A percentile compares a stretch with the other conserved stretches of the same genome.
Evolutionary conservation across 2,797 vertebrate species (phyloP).

Genomic region (Danio albolineatus): DNA sequence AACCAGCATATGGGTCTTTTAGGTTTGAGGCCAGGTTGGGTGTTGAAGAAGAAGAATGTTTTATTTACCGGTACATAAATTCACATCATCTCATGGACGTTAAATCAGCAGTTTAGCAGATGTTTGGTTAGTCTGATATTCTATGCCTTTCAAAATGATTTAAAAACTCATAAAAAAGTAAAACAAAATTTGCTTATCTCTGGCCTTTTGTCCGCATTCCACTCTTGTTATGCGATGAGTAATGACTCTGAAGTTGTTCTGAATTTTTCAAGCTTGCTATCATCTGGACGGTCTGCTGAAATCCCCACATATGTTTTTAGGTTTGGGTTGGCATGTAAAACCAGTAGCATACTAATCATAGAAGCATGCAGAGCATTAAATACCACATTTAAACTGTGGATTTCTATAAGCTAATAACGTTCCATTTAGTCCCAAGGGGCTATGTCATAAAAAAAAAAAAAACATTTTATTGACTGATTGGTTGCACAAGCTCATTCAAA

Average conservation of each 20-base stretch:
- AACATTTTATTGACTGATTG: neutral
- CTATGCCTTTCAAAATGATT: slow-evolving; percentile 38
- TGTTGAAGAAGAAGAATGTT: slow-evolving; percentile 48
- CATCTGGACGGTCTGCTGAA: neutral
- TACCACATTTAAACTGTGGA: neutral
- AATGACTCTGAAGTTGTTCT: neutral
- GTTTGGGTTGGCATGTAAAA: neutral
- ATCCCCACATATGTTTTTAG: slow-evolving; percentile 1
- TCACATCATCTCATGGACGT: slow-evolving; percentile 69
- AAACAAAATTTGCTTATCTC: neutral
- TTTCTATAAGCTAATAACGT: neutral
- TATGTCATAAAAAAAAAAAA: neutral
- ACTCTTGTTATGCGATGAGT: slow-evolving; percentile 5
- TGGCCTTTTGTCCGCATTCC: neutral
- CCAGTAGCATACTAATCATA: neutral
- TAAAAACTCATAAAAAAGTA: neutral
- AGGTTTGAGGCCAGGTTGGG: neutral
- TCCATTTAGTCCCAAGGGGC: neutral
- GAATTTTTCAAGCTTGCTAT: neutral
- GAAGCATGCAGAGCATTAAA: slow-evolving; percentile 5
- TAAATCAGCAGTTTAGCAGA: slow-evolving; percentile 21
- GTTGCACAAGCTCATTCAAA: slow-evolving; percentile 7
- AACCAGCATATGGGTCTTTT: slow-evolving; percentile 49
- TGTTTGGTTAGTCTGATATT: slow-evolving; percentile 31
- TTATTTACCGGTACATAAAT: slow-evolving; percentile 74